phyloP scores from a whole-genome alignment of 2,888 invertebrate genomes.

The Hyalella azteca region DNA sequence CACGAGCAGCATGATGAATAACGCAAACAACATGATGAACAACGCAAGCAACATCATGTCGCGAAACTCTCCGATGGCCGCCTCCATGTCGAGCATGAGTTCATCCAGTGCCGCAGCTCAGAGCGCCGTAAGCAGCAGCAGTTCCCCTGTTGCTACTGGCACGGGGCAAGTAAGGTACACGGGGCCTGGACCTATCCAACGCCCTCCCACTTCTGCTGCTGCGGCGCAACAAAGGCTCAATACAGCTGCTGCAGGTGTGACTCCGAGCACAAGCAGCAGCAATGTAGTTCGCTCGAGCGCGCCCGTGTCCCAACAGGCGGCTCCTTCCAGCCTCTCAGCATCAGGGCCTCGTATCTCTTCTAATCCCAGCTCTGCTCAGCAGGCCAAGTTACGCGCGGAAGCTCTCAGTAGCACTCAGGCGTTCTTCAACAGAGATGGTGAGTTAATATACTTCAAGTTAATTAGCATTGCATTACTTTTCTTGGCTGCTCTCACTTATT shows the following conservation, averaged over 20 bases:
- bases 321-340: constrained; percentile 4
- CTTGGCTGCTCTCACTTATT: too few species aligned
- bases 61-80: constrained; percentile 23
- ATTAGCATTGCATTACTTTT: too few species aligned
- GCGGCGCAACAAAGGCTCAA: constrained; percentile 32
- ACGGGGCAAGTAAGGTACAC: constrained; percentile 45
- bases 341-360: constrained; percentile 42
- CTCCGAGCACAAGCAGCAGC: too few species aligned
- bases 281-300: not conserved
- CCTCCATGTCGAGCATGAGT: constrained; percentile 32
- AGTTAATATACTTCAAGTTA: too few species aligned
- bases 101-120: constrained; percentile 35
- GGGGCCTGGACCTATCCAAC: constrained; percentile 56
- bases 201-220: constrained; percentile 45
- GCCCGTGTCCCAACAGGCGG: not conserved
- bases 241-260: not conserved
- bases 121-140: constrained; percentile 39
- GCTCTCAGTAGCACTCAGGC: constrained; percentile 58
- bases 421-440: constrained; percentile 58
- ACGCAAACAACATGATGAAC: constrained; percentile 8
- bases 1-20: constrained; percentile 22
- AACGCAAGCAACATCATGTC: constrained; percentile 11
- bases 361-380: constrained; percentile 57
- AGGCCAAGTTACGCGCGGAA: constrained; percentile 58
- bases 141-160: constrained; percentile 38